A percentile compares a stretch with the other conserved stretches of the same genome.
Conservation (phyloP, 1,140 invertebrate species). For the Drosophila yakuba region DNA sequence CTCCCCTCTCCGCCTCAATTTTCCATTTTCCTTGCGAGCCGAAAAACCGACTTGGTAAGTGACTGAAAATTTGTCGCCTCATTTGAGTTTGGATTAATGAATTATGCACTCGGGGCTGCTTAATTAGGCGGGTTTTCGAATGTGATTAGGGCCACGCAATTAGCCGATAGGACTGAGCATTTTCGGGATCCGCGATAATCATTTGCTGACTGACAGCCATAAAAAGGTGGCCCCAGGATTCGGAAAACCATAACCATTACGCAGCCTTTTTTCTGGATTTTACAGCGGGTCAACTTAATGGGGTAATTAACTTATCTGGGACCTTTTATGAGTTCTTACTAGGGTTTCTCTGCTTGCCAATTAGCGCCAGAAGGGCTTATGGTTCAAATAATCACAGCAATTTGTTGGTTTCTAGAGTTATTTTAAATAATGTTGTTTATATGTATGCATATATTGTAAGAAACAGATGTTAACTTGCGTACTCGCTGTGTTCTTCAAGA, state of each 20-base stretch:
- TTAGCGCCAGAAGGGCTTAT: neutral
- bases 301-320: slow-evolving; percentile 47
- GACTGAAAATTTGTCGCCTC: slow-evolving; percentile 76
- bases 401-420: neutral
- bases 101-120: slow-evolving; percentile 60
- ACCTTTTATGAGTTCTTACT: slow-evolving; percentile 20
- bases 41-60: slow-evolving; percentile 71
- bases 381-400: neutral
- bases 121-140: slow-evolving; percentile 70
- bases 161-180: slow-evolving; percentile 57
- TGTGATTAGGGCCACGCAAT: slow-evolving; percentile 74
- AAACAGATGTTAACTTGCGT: no score
- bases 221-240: slow-evolving; percentile 19
- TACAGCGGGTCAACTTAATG: slow-evolving; percentile 49
- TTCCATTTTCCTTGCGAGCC: slow-evolving; percentile 27
- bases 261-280: slow-evolving; percentile 5
- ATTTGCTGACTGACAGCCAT: slow-evolving; percentile 48
- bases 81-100: slow-evolving; percentile 76
- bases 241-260: slow-evolving; percentile 33
- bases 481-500: neutral
- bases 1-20: slow-evolving; percentile 2
- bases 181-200: slow-evolving; percentile 42
- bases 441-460: no score
- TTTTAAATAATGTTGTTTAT: no score
- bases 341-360: no score